phyloP scores from a whole-genome alignment of 2,797 vertebrate genomes.

The Morus bassanus region DNA sequence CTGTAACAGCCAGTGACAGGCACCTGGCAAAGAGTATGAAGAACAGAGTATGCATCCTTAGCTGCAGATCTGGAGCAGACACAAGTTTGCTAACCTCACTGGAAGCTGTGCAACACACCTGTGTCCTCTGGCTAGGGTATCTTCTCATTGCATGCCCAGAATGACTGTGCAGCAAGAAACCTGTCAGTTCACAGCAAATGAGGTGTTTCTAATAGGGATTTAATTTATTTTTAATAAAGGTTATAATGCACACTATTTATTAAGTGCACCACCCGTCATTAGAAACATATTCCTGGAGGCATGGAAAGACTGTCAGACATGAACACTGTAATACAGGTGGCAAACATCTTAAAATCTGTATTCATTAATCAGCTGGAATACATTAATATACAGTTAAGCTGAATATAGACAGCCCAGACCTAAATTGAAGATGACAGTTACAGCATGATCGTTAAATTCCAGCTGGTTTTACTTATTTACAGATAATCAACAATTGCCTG shows the following conservation, averaged over 20 bases:
- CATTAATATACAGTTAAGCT: not conserved
- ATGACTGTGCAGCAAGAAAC: not conserved
- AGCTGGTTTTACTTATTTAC: conserved; percentile 39
- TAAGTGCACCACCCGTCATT: not conserved
- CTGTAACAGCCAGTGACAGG: not conserved
- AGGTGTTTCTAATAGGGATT: not conserved
- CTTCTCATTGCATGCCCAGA: not conserved
- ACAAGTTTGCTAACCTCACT: not conserved
- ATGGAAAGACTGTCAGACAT: not conserved
- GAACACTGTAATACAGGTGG: not conserved
- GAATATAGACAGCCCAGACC: not conserved
- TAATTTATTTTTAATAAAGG: conserved; percentile 19
- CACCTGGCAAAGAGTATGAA: not conserved
- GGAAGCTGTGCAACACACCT: not conserved
- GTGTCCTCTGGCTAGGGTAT: not conserved
- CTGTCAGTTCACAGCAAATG: not conserved
- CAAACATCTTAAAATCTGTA: not conserved
- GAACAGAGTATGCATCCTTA: not conserved
- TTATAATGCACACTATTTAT: not conserved
- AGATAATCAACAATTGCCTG: not conserved
- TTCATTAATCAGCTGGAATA: conserved; percentile 30
- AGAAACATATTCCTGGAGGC: conserved; percentile 17
- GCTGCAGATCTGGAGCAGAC: not conserved
- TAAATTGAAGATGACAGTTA: not conserved
- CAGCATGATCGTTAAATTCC: conserved; percentile 5